phyloP scores from a whole-genome alignment of 35 echinoderm and acorn worm genomes.

The Lytechinus variegatus region DNA sequence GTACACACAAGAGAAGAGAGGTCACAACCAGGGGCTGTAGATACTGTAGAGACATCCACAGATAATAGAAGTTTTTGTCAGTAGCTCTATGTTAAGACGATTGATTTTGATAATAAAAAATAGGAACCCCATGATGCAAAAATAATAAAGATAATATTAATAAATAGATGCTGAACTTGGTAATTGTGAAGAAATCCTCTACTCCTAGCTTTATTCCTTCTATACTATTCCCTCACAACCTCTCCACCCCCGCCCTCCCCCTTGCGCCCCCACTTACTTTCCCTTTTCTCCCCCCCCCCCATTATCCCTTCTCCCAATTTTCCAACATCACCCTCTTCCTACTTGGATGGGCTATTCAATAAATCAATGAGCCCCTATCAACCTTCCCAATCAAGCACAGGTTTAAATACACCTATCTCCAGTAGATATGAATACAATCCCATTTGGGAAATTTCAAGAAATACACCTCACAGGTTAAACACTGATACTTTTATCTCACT shows the following conservation, averaged over 20 bases:
- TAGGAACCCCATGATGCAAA: neutral
- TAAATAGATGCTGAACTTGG: neutral
- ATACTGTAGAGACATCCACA: too few relatives aligned
- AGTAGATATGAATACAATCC: constrained; percentile 19
- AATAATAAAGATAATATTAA: neutral
- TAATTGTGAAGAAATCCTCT: neutral
- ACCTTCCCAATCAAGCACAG: neutral
- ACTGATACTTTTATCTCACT: too few relatives aligned
- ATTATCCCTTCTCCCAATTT: neutral
- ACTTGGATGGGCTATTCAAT: neutral
- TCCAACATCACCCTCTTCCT: neutral
- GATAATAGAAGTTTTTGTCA: too few relatives aligned
- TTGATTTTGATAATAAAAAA: too few relatives aligned
- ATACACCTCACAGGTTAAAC: too few relatives aligned
- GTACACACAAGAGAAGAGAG: too few relatives aligned
- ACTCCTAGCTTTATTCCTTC: neutral
- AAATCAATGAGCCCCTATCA: neutral
- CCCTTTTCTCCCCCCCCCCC: neutral
- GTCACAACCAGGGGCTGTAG: too few relatives aligned
- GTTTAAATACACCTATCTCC: neutral
- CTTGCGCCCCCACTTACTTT: too few relatives aligned
- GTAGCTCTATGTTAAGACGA: too few relatives aligned
- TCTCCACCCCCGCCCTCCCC: too few relatives aligned
- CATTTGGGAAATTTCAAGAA: neutral
- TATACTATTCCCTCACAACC: too few relatives aligned